Evolutionary conservation across 2,888 invertebrate species (phyloP).

Genomic region (Acronicta alni): DNA sequence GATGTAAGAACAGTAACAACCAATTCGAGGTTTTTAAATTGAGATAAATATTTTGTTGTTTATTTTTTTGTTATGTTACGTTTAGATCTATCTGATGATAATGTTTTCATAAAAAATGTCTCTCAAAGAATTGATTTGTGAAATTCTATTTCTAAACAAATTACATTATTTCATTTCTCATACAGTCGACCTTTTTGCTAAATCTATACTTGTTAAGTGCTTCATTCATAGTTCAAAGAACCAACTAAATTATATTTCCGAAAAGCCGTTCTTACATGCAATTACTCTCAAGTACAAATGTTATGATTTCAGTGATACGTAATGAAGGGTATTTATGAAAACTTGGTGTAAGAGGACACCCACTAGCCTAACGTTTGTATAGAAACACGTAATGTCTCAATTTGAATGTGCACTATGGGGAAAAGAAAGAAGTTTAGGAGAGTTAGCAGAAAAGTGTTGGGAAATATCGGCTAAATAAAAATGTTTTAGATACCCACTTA

Average conservation of each 20-base stretch:
- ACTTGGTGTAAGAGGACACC: slow-evolving; percentile 71
- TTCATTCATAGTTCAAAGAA: slow-evolving; percentile 42
- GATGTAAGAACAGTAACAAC: slow-evolving; percentile 38
- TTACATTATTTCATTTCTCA: slow-evolving; percentile 5
- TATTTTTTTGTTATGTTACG: too few species aligned
- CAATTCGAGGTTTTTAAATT: slow-evolving; percentile 22
- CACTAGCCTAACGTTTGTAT: slow-evolving; percentile 72
- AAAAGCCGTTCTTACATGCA: slow-evolving; percentile 30
- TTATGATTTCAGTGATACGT: slow-evolving; percentile 53
- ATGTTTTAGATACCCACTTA: too few species aligned
- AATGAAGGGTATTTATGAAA: slow-evolving; percentile 66
- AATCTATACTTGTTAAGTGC: slow-evolving; percentile 30
- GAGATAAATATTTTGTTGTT: too few species aligned
- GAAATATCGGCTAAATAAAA: not conserved
- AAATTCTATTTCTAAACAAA: slow-evolving; percentile 12
- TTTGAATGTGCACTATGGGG: slow-evolving; percentile 75
- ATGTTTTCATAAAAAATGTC: too few species aligned
- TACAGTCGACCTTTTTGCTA: not conserved
- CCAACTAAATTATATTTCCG: slow-evolving; percentile 25
- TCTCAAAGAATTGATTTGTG: slow-evolving; percentile 10
- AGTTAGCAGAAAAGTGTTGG: slow-evolving; percentile 61
- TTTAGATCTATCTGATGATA: too few species aligned
- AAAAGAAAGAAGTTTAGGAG: slow-evolving; percentile 78
- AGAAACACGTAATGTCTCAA: slow-evolving; percentile 83
- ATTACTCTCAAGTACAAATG: slow-evolving; percentile 34